Base-by-base conservation (phyloP, 2,888 invertebrate genomes). In the Ryuthela nishihirai region DNA sequence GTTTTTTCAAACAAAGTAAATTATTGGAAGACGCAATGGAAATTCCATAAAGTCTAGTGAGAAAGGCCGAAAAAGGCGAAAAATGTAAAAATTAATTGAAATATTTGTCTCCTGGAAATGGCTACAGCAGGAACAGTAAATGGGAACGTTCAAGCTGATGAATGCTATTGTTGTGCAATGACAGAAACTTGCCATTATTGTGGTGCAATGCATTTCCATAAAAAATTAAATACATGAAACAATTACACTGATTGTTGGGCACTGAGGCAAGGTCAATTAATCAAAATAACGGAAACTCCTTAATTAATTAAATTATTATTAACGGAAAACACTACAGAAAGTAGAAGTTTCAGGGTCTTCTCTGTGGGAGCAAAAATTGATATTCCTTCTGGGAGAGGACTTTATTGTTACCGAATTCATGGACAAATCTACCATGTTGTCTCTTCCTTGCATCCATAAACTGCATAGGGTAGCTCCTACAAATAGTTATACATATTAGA, bases 391-490 rank as follows among this genome's bases (percentile, higher is more conserved):
- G 24, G 12, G 0, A 10, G 7, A 7, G 64, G 65, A 1, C 62
- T 64, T 39, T 53, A 49, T 20, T 46, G 56, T 20, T 65, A 58
- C 23, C 35, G 41, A 9, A 56, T 68, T 42, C 64, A 67, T 38
- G 67, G 67, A 2, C 65, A 67, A 26, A 48, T 65, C 1, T 68
- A 68, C 41, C 67, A 68, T 32, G n/a, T 17, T 18, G 50, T 59
- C 10, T 42, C 62, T 9, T 26, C 54, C 21, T 15, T 64, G 9
- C 54, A 67, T 34, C 44, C 56, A 9, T 24, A 9, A 21, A 18
- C 18, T 23, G 18, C 26, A 15, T 20, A 58, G 24, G 23, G n/a
- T 7, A 29, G 45, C 15, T 26, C 46, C 36, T 67, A 46, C 36
- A 35, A 20, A 0, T 47, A 62, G 44, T 34, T 67, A 4, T 65